Conservation (phyloP, 2,113 vertebrate species). For the Scophthalmus maximus region DNA sequence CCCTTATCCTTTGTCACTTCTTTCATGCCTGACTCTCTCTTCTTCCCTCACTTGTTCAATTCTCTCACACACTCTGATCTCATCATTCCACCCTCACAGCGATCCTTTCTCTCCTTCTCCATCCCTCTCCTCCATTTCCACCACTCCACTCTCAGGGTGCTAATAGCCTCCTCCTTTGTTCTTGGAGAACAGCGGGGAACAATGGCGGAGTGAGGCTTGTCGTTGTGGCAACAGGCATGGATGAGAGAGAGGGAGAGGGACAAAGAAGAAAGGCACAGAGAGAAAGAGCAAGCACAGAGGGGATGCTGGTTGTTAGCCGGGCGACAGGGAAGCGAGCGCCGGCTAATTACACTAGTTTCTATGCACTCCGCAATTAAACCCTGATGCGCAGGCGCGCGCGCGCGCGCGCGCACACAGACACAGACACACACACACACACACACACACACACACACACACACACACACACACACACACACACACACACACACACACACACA, state of each 20-base stretch:
- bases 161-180: conserved; percentile 82
- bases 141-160: conserved; percentile 74
- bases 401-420: too few species aligned
- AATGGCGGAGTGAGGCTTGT: conserved; percentile 78
- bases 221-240: conserved; percentile 81
- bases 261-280: conserved; percentile 74
- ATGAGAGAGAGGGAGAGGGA: conserved; percentile 68
- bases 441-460: conserved; percentile 37
- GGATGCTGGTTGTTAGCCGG: conserved; percentile 81
- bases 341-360: conserved; percentile 82
- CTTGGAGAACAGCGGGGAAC: conserved; percentile 80
- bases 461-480: conserved; percentile 34
- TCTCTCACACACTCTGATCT: conserved; percentile 60
- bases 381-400: too few species aligned
- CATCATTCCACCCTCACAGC: conserved; percentile 67
- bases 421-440: conserved; percentile 42
- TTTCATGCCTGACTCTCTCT: conserved; percentile 31
- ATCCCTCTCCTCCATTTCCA: conserved; percentile 75
- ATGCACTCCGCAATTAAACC: conserved; percentile 81
- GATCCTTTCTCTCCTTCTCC: conserved; percentile 60
- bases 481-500: conserved; percentile 43
- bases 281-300: conserved; percentile 75
- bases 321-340: conserved; percentile 74
- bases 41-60: conserved; percentile 54
- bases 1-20: conserved; percentile 56